Evolutionary conservation across 2,113 vertebrate genomes (phyloP).

Genomic region (Hystrix cristata): DNA sequence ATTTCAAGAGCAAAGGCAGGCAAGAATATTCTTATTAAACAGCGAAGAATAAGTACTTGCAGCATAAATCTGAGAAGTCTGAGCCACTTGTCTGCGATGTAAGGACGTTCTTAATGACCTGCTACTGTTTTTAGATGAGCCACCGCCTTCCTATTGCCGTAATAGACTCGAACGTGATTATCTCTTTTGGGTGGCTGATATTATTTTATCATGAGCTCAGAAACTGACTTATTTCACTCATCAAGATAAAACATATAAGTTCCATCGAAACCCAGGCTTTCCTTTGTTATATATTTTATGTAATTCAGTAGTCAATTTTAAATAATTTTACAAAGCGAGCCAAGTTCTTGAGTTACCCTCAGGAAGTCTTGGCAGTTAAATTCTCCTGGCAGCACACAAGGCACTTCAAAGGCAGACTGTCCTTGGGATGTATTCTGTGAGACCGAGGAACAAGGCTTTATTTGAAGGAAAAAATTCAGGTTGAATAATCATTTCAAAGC

Average conservation of each 20-base stretch:
- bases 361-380: conserved; percentile 41
- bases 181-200: background rate
- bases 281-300: conserved; percentile 41
- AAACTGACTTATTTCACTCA: conserved; percentile 24
- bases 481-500: conserved; percentile 36
- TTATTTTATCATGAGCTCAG: conserved; percentile 32
- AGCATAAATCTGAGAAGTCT: conserved; percentile 18
- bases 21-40: background rate
- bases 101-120: background rate
- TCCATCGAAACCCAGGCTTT: background rate
- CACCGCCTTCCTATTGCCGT: background rate
- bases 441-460: background rate
- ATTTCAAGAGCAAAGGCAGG: background rate
- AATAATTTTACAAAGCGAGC: conserved; percentile 57
- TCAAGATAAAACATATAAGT: background rate
- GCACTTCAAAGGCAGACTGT: conserved; percentile 46
- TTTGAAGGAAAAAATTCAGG: background rate
- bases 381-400: background rate
- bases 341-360: conserved; percentile 5
- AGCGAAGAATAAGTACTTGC: background rate
- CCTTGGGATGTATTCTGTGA: conserved; percentile 44
- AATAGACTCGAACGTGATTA: background rate
- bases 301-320: conserved; percentile 55
- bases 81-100: background rate
- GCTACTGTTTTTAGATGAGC: background rate